These are phyloP conservation scores for Drosophila paracracens DNA, from an alignment of 2,888 invertebrate genomes.

Conservation along the genomic window DNA sequence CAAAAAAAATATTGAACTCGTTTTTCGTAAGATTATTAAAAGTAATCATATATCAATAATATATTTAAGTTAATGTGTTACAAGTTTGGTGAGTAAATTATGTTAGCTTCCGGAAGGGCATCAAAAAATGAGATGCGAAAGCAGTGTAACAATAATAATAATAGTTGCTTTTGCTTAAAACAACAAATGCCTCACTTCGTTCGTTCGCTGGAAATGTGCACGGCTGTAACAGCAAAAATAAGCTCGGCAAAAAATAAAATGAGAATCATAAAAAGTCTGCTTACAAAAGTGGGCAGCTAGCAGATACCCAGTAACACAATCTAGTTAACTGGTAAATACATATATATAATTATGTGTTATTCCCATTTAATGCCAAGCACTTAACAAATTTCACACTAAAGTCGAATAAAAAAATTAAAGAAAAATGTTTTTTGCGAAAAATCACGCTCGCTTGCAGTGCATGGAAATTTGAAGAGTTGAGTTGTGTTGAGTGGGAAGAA, in stretches of 20 bases:
- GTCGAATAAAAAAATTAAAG: neutral
- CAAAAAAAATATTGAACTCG: neutral
- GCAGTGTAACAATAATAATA: constrained; percentile 50
- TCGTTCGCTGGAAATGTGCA: constrained; percentile 32
- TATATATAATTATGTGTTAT: neutral
- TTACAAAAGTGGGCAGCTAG: constrained; percentile 1
- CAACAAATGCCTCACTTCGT: constrained; percentile 29
- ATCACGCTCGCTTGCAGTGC: neutral
- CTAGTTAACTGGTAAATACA: neutral
- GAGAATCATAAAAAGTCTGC: neutral
- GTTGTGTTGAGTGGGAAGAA: neutral
- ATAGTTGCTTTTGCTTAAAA: constrained; percentile 33
- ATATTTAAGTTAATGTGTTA: neutral
- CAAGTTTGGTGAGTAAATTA: neutral
- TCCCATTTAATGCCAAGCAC: neutral
- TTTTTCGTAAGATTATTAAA: neutral
- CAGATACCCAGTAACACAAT: neutral
- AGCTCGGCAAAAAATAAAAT: constrained; percentile 16
- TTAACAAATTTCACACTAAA: neutral
- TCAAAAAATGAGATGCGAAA: constrained; percentile 22
- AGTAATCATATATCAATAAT: neutral
- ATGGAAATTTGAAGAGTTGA: neutral
- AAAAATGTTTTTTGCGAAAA: neutral
- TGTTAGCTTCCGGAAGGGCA: neutral
- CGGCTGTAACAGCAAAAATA: constrained; percentile 46